Percentiles rank a stretch among this genome's conserved stretches.
Conservation (phyloP, 2,888 invertebrate genomes). For the Drosophila leonis region DNA sequence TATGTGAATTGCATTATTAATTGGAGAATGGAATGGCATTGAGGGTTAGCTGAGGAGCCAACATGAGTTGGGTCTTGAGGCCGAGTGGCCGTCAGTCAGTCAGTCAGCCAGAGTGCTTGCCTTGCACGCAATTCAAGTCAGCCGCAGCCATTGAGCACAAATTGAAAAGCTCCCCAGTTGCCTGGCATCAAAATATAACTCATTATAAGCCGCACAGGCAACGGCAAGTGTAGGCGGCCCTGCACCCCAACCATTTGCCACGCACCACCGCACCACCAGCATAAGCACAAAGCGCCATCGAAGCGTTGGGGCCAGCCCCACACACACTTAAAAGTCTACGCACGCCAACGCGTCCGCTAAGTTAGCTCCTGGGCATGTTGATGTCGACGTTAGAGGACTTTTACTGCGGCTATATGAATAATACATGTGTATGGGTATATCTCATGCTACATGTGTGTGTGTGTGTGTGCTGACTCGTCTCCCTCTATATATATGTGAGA, state of each 20-base stretch:
- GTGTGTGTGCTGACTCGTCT: constrained; percentile 1
- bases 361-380: constrained; percentile 67
- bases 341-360: constrained; percentile 73
- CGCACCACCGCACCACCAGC: constrained; percentile 6
- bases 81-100: constrained; percentile 14
- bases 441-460: neutral
- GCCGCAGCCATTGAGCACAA: constrained; percentile 52
- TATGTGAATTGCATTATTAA: constrained; percentile 31
- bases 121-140: constrained; percentile 58
- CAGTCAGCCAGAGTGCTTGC: constrained; percentile 26
- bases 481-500: neutral
- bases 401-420: constrained; percentile 75
- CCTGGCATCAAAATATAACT: constrained; percentile 61
- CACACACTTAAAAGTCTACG: constrained; percentile 72
- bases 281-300: constrained; percentile 14
- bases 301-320: constrained; percentile 12
- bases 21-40: constrained; percentile 40
- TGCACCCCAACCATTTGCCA: too few relatives aligned
- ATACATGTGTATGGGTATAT: constrained; percentile 59
- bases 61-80: constrained; percentile 3
- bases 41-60: constrained; percentile 4
- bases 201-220: constrained; percentile 53
- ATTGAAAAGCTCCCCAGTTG: constrained; percentile 60
- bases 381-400: constrained; percentile 65
- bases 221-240: too few relatives aligned